Conservation (phyloP, 2,888 invertebrate species). For the Campoplex nolae region DNA sequence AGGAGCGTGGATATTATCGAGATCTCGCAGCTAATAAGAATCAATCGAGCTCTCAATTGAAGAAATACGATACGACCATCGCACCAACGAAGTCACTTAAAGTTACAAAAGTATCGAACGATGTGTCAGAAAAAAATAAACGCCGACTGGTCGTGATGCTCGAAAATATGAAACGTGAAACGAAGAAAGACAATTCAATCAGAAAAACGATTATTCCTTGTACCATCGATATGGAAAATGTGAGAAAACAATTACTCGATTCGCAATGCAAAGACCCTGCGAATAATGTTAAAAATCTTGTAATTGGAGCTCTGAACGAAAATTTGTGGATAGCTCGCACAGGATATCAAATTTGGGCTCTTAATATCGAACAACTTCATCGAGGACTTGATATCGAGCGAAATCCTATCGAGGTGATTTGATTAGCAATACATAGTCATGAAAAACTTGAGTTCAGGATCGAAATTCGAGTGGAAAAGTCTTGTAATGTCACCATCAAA, state of each 20-base stretch:
- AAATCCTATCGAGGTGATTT: constrained; percentile 48
- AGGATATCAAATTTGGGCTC: constrained; percentile 74
- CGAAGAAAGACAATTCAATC: constrained; percentile 71
- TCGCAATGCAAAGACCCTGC: constrained; percentile 48
- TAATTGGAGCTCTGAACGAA: constrained; percentile 74
- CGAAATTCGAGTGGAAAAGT: neutral
- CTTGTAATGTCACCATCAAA: neutral
- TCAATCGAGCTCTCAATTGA: neutral
- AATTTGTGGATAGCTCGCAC: constrained; percentile 73
- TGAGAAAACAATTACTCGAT: constrained; percentile 71
- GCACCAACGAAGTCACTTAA: constrained; percentile 9
- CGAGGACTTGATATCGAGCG: constrained; percentile 65
- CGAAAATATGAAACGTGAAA: constrained; percentile 75
- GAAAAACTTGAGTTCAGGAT: neutral
- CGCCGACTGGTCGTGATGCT: constrained; percentile 76
- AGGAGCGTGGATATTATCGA: constrained; percentile 82
- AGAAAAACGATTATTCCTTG: constrained; percentile 76
- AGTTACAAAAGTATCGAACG: constrained; percentile 39
- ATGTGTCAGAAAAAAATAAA: constrained; percentile 73
- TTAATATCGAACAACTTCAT: constrained; percentile 69
- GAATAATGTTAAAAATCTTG: constrained; percentile 11
- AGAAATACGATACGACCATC: constrained; percentile 52
- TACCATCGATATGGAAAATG: constrained; percentile 72
- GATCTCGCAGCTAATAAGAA: constrained; percentile 74
- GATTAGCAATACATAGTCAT: neutral